A percentile compares a stretch with the other conserved stretches of the same genome.
Conservation (phyloP, 2,888 invertebrate species). For the Pristionchus exspectatus region DNA sequence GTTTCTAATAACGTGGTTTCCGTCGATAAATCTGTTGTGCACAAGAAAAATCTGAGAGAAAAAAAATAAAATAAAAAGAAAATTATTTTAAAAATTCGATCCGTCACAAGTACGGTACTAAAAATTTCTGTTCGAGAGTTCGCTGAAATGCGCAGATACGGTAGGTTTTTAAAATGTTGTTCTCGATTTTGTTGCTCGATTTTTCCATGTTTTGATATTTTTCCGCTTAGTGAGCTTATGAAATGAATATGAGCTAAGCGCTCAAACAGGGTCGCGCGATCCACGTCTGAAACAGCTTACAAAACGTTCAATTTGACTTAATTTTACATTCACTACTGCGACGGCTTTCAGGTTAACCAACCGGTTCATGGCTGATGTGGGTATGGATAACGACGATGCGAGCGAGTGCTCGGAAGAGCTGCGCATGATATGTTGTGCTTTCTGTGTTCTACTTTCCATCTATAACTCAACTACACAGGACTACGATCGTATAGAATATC, state of each 20-base stretch:
- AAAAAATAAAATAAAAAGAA: too few species aligned
- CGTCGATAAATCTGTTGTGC: too few species aligned
- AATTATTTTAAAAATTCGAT: too few species aligned
- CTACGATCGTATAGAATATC: background rate
- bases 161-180: too few species aligned
- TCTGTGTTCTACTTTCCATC: background rate
- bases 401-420: conserved; percentile 6
- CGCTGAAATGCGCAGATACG: too few species aligned
- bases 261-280: background rate
- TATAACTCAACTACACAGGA: background rate
- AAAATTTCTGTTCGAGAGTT: too few species aligned
- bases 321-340: background rate
- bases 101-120: too few species aligned
- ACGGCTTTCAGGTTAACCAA: background rate
- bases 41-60: too few species aligned
- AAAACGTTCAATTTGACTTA: background rate
- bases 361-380: background rate
- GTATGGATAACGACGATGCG: background rate
- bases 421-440: background rate
- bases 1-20: too few species aligned
- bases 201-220: background rate
- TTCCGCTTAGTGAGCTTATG: background rate
- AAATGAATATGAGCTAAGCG: background rate
- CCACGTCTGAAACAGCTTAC: background rate
- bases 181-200: too few species aligned